Evolutionary conservation across 2,888 invertebrate genomes (phyloP).

Genomic region (Dynastes hyllus): DNA sequence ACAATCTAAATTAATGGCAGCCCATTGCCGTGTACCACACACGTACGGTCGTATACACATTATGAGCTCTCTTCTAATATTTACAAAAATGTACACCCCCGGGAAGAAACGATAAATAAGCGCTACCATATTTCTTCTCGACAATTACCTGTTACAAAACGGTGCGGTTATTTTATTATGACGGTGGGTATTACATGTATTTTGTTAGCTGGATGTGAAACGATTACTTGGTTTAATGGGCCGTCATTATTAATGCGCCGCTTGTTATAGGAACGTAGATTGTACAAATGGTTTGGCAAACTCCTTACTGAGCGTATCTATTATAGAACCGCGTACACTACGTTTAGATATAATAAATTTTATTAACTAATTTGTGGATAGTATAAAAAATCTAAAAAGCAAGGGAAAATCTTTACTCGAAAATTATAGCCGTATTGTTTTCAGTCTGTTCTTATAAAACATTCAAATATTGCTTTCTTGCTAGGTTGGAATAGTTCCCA

Average conservation of each 20-base stretch:
- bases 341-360: no score
- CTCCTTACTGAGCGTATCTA: no score
- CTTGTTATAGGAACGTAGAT: constrained; percentile 13
- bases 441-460: no score
- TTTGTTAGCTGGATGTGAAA: constrained; percentile 28
- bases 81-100: constrained; percentile 44
- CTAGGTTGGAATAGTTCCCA: no score
- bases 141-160: constrained; percentile 20
- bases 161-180: constrained; percentile 19
- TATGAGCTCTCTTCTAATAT: constrained; percentile 29
- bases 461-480: no score
- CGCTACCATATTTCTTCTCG: constrained; percentile 38
- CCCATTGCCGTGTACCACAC: constrained; percentile 29
- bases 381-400: no score
- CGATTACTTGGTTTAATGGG: constrained; percentile 32
- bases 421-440: no score
- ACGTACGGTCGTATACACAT: not conserved
- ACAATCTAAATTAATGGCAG: constrained; percentile 39
- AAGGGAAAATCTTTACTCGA: no score
- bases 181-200: constrained; percentile 3
- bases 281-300: no score
- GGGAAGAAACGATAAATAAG: constrained; percentile 30
- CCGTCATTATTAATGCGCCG: constrained; percentile 22
- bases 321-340: no score
- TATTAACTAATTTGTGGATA: no score